Evolutionary conservation across 1,140 invertebrate species (phyloP), one percentile per base, ranked within the genome.

Genomic region (Cherax quadricarinatus): DNA sequence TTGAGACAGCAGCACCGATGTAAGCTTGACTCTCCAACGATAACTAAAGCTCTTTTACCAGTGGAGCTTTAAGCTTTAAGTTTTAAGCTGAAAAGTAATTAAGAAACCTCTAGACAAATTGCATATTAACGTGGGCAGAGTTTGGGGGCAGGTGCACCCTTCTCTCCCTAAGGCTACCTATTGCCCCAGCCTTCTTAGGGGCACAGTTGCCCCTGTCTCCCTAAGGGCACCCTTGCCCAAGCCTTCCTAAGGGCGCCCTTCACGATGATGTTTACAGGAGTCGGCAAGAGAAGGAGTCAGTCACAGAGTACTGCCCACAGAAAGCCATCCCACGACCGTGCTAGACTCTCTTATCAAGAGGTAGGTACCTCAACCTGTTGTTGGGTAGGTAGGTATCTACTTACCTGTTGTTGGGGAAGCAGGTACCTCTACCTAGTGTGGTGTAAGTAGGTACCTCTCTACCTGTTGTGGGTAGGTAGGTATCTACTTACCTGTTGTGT

Each of bases 201-300:
- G 51, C 41, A 62, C 30, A 12, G 66, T n/a, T 53, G 49, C 2
- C 9, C 41, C 51, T 53, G 73, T 66, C 18, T 24, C 24, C 49
- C 21, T 57, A 9, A 12, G 18, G 82, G 53, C 82, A 9, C 9
- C 53, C 53, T 10, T 57, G 9, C 53, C 87, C 18, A 21, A 18
- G 24, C 4, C 73, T 79, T 16, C 51, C 73, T 16, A 57, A 81
- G 16, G 48, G 62, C 83, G 53, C 4, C 89, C 89, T 83, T 91
- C 89, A 91, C 81, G 89, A 91, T 91, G 89, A 91, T 91, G 89
- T 91, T 91, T 83, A 91, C 89, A 86, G 89, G 88, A 66, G 88
- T 83, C 30, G 88, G 89, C 51, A 91, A 91, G 78, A 91, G 75
- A 83, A 83, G 89, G 73, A 91, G 89, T 86, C 89, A 91, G 75